phyloP scores from a whole-genome alignment of 1,140 invertebrate species.

The Argopecten irradians region DNA sequence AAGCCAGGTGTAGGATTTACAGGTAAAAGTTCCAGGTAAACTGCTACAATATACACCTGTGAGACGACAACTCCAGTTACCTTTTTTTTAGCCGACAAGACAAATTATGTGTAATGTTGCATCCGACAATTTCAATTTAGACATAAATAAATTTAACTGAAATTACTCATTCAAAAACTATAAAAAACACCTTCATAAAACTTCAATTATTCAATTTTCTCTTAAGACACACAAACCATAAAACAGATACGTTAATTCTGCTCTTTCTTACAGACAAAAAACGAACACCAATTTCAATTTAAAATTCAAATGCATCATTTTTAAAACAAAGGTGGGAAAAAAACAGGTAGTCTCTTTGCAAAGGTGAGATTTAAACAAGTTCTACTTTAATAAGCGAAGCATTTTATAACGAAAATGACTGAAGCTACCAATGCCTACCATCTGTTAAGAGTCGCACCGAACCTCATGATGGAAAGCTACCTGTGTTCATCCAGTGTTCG shows the following conservation, averaged over 20 bases:
- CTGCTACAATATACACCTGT: not conserved
- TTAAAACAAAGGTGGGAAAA: not conserved
- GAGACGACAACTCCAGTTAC: not conserved
- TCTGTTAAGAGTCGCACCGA: not conserved
- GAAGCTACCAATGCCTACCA: no score
- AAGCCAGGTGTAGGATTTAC: not conserved
- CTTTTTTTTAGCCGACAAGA: not conserved
- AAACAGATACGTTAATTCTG: not conserved
- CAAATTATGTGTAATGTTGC: not conserved
- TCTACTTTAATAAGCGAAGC: not conserved
- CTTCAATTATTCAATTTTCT: not conserved
- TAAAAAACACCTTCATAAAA: not conserved
- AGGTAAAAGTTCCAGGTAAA: slow-evolving; percentile 16
- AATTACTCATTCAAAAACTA: not conserved
- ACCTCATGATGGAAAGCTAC: not conserved
- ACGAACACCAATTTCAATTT: not conserved
- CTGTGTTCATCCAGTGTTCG: not conserved
- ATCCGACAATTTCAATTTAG: not conserved
- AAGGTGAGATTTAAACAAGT: not conserved
- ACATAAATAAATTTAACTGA: not conserved
- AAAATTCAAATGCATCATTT: not conserved
- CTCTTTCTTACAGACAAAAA: not conserved
- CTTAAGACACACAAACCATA: not conserved
- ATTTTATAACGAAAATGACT: not conserved
- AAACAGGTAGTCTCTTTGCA: not conserved